phyloP scores from a whole-genome alignment of 2,888 invertebrate genomes.

The Drosophila subquinaria region DNA sequence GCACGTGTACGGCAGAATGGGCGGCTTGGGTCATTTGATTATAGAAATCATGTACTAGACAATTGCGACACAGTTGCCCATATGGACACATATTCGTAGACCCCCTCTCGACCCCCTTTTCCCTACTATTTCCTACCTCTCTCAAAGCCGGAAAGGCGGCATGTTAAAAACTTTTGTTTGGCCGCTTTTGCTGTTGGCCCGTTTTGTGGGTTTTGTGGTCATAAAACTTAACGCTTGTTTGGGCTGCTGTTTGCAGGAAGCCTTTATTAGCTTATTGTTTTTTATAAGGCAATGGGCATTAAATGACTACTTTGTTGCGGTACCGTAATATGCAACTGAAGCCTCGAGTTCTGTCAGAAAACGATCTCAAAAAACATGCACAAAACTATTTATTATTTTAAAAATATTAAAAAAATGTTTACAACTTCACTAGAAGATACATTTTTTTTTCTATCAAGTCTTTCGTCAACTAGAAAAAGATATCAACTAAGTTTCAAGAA shows the following conservation, averaged over 20 bases:
- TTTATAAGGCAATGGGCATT: slow-evolving; percentile 62
- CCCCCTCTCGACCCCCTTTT: background rate
- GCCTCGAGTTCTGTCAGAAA: slow-evolving; percentile 1
- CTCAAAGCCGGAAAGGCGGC: slow-evolving; percentile 66
- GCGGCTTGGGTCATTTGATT: slow-evolving; percentile 56
- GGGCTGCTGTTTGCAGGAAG: slow-evolving; percentile 55
- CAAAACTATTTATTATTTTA: background rate
- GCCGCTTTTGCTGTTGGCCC: slow-evolving; percentile 33
- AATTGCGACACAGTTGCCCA: slow-evolving; percentile 73
- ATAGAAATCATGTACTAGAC: slow-evolving; percentile 59
- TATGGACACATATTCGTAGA: slow-evolving; percentile 31
- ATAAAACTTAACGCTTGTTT: slow-evolving; percentile 71
- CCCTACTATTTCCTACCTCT: background rate
- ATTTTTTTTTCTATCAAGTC: background rate
- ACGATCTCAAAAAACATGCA: slow-evolving; percentile 1
- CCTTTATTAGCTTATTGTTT: slow-evolving; percentile 63
- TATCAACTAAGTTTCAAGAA: no score
- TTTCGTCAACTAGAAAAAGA: no score
- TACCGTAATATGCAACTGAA: slow-evolving; percentile 51
- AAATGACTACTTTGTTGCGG: slow-evolving; percentile 60
- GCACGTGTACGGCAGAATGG: slow-evolving; percentile 28
- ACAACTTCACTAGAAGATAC: background rate
- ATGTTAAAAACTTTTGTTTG: slow-evolving; percentile 64
- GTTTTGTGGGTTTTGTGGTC: slow-evolving; percentile 70
- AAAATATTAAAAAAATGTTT: background rate